phyloP scores from a whole-genome alignment of 2,797 vertebrate species.

The Octomys mimax region DNA sequence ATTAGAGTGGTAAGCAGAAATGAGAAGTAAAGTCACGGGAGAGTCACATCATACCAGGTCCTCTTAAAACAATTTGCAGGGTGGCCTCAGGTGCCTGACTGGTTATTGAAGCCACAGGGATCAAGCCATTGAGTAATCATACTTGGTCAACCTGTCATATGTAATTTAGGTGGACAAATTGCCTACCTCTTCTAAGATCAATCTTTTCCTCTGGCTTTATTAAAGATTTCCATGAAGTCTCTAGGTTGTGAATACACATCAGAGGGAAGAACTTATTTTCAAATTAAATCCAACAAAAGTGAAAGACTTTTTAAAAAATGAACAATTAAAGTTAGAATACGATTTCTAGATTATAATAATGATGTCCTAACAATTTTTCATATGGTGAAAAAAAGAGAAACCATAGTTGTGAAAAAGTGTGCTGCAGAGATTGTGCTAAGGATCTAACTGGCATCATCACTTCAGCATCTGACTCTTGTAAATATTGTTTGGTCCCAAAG shows the following conservation, averaged over 20 bases:
- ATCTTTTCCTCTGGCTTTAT: conserved; percentile 36
- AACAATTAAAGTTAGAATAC: background rate
- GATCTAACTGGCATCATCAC: background rate
- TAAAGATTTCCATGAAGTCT: conserved; percentile 40
- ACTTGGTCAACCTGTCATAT: background rate
- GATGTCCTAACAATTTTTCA: background rate
- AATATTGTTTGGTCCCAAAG: background rate
- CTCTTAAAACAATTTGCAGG: conserved; percentile 26
- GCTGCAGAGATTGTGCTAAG: background rate
- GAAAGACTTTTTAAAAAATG: background rate
- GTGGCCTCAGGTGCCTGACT: background rate
- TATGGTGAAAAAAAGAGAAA: background rate
- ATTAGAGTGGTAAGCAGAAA: conserved; percentile 36
- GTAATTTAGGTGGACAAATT: background rate
- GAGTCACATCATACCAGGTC: background rate
- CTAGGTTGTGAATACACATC: background rate
- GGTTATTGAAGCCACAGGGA: background rate
- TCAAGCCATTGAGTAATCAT: conserved; percentile 32
- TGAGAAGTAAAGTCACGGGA: conserved; percentile 19
- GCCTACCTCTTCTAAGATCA: background rate
- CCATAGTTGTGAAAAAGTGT: background rate
- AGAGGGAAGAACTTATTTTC: conserved; percentile 23
- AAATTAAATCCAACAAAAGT: conserved; percentile 37
- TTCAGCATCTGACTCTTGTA: background rate
- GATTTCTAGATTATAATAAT: background rate